Percentiles rank a stretch among this genome's conserved stretches.
phyloP scores from a whole-genome alignment of 2,797 vertebrate genomes.

The Alcedo atthis region DNA sequence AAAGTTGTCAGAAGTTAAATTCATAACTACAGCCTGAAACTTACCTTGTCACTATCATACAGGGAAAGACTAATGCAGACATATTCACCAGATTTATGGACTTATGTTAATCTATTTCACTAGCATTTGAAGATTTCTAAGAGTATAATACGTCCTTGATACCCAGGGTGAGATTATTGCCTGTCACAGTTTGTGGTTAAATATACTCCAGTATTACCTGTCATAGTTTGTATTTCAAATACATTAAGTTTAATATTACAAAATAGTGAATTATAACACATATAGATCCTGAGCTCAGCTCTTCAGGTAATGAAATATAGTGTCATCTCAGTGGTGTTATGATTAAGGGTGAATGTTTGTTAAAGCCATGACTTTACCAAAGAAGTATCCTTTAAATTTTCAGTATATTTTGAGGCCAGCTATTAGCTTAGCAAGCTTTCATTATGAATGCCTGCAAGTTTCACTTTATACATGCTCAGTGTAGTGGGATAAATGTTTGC shows the following conservation, averaged over 20 bases:
- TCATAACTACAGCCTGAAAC: conserved; percentile 7
- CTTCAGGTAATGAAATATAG: neutral
- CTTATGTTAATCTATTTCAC: neutral
- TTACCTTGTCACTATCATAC: conserved; percentile 1
- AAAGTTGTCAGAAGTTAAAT: conserved; percentile 49
- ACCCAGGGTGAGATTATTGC: conserved; percentile 26
- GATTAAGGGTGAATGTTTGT: conserved; percentile 22
- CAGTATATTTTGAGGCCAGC: neutral
- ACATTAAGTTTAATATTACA: neutral
- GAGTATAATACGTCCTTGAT: conserved; percentile 5
- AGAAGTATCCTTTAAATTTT: neutral
- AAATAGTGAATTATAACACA: conserved; percentile 11
- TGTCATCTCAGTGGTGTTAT: neutral
- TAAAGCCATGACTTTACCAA: neutral
- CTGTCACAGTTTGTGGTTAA: conserved; percentile 32
- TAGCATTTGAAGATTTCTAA: conserved; percentile 38
- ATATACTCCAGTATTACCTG: neutral
- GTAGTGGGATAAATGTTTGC: neutral
- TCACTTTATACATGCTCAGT: neutral
- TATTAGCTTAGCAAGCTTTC: neutral
- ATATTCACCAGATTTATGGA: conserved; percentile 38
- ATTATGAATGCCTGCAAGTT: neutral
- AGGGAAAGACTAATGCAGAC: conserved; percentile 10
- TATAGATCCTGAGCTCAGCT: neutral
- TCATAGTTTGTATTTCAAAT: neutral